These are phyloP conservation scores for Nephrotoma appendiculata DNA, from an alignment of 2,888 invertebrate genomes.

Conservation along the genomic window DNA sequence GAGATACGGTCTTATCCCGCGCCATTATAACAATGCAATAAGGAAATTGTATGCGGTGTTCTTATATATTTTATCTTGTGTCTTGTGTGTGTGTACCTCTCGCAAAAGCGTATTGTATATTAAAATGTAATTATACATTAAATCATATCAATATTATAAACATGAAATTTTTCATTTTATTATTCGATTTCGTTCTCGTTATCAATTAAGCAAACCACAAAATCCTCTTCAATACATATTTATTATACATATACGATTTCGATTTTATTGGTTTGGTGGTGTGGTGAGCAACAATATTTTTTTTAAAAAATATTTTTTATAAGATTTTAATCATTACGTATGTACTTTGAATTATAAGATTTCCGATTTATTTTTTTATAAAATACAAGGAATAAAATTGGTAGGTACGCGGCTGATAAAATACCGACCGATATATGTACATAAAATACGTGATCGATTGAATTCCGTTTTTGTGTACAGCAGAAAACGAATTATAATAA, in stretches of 20 bases:
- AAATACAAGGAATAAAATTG: not conserved
- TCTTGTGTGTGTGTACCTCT: not conserved
- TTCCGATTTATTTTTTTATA: not conserved
- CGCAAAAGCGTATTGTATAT: too few species aligned
- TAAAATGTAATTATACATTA: not conserved
- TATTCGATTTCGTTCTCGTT: not conserved
- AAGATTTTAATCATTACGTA: not conserved
- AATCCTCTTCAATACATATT: not conserved
- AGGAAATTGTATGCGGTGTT: not conserved
- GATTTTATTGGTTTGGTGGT: too few species aligned
- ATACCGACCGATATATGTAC: not conserved
- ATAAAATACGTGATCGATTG: slow-evolving; percentile 3
- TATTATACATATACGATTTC: too few species aligned
- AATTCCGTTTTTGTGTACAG: not conserved
- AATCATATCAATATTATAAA: not conserved
- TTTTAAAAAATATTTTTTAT: not conserved
- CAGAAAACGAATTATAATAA: not conserved
- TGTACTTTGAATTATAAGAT: not conserved
- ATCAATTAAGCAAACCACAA: not conserved
- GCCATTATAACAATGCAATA: not conserved
- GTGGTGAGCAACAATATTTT: not conserved
- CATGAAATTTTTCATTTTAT: not conserved
- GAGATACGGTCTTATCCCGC: not conserved
- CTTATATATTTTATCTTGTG: not conserved
- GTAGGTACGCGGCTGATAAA: not conserved